Evolutionary conservation across 2,113 vertebrate species (phyloP).

Genomic region (Corydoras maculifer): DNA sequence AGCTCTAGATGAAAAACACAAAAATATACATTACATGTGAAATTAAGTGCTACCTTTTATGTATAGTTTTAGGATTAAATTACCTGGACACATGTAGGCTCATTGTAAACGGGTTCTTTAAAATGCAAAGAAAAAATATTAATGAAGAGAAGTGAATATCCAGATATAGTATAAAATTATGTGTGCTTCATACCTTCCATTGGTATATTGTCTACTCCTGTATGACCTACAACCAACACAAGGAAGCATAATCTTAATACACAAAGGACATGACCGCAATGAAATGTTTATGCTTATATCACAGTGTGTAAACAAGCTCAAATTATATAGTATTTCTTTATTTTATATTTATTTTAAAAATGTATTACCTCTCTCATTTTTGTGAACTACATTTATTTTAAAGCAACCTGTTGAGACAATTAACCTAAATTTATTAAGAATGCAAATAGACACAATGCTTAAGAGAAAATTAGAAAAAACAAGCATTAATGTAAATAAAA

Average conservation of each 20-base stretch:
- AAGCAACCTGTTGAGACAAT: not conserved
- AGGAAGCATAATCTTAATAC: not conserved
- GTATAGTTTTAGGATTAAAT: not conserved
- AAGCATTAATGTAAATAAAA: too few relatives aligned
- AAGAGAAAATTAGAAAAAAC: too few relatives aligned
- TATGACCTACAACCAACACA: slow-evolving; percentile 2
- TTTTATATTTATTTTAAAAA: too few relatives aligned
- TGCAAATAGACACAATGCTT: not conserved
- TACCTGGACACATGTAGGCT: slow-evolving; percentile 10
- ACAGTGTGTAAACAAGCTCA: too few relatives aligned
- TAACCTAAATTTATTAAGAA: not conserved
- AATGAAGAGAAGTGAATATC: not conserved
- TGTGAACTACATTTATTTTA: not conserved
- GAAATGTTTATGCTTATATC: too few relatives aligned
- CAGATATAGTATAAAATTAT: not conserved
- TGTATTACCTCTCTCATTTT: not conserved
- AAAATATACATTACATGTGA: too few relatives aligned
- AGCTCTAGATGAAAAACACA: too few relatives aligned
- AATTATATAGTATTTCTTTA: too few relatives aligned
- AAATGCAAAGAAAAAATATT: not conserved
- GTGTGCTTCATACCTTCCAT: slow-evolving; percentile 3
- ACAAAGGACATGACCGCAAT: too few relatives aligned
- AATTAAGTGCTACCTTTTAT: too few relatives aligned
- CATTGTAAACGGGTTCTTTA: slow-evolving; percentile 17
- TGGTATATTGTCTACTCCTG: not conserved